Base-by-base conservation (phyloP, 2,888 invertebrate species). In the Punctoribates punctum region DNA sequence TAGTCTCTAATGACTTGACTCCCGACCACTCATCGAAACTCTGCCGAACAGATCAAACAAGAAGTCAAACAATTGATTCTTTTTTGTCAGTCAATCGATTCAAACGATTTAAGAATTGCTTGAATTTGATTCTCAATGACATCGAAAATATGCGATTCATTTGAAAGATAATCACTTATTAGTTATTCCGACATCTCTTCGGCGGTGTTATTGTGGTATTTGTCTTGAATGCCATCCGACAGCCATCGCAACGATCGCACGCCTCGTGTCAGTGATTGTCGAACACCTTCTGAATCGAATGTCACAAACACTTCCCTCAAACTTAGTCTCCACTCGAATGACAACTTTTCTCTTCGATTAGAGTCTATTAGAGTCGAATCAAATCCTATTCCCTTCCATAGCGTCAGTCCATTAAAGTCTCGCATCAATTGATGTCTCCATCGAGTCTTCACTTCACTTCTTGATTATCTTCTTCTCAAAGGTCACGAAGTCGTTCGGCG, bases 401-500 rank as follows among this genome's bases (percentile, higher is more conserved):
- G 62, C 62, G 62, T 25, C 62, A 62, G 27, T 54, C 25, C 20
- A 54, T 13, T 57, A 57, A 57, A 57, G 57, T 23, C 57, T 57
- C 42, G 38, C 65, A 65, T 38, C 65, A 65, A 20, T 65, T 65
- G 27, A 20, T 65, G 57, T 57, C 57, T 5, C 29, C 38, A 67
- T 13, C 67, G 20, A 65, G 29, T 42, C 67, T 67, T 38, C 67
- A 38, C 67, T 67, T 67, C 67, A 38, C 67, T 67, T 42, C 67
- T 60, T 65, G 65, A 65, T 65, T 65, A 65, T 34, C 42, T 42
- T 20, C 23, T 42, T 20, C 17, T 42, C 38, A 38, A 67, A 67
- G 67, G 67, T 67, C 67, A 17, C 38, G 67, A 42, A 67, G 67
- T 67, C 67, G 67, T 67, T 67, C 67, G 38, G 51, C 51, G 25